Evolutionary conservation across 2,113 vertebrate genomes (phyloP).

Genomic region (Pangasianodon gigas): DNA sequence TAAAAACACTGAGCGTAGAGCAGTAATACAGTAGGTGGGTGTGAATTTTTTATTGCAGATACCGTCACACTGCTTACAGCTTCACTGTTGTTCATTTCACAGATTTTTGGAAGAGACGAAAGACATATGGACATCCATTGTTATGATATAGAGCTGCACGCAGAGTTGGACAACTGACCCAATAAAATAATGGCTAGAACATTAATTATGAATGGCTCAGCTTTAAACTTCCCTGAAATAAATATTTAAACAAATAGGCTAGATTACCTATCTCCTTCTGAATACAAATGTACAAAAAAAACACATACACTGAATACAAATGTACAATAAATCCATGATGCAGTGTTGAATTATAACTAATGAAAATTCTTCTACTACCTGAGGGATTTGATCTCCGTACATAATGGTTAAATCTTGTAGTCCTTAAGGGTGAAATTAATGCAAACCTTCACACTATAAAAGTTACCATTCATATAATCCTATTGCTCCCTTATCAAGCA

Average conservation of each 20-base stretch:
- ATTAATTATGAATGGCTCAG: slow-evolving; percentile 65
- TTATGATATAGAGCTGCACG: slow-evolving; percentile 30
- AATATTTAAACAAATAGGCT: slow-evolving; percentile 63
- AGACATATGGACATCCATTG: background rate
- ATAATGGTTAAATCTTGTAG: background rate
- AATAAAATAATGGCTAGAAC: slow-evolving; percentile 54
- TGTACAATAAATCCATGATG: background rate
- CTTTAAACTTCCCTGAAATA: slow-evolving; percentile 57
- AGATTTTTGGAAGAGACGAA: background rate
- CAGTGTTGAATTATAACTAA: background rate
- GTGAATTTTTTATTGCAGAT: background rate
- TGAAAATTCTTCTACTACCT: background rate
- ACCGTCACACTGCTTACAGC: background rate
- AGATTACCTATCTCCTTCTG: slow-evolving; percentile 1
- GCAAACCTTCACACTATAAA: background rate
- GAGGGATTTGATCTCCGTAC: background rate
- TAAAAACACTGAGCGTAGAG: background rate
- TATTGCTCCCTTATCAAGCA: background rate
- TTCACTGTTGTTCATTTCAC: background rate
- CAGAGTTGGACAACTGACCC: slow-evolving; percentile 56
- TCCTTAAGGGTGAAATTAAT: background rate
- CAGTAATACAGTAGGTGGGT: slow-evolving; percentile 7
- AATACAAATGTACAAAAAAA: background rate
- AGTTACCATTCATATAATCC: background rate
- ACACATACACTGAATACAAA: background rate